phyloP scores from a whole-genome alignment of 2,113 vertebrate genomes.

The Alligator mississippiensis region DNA sequence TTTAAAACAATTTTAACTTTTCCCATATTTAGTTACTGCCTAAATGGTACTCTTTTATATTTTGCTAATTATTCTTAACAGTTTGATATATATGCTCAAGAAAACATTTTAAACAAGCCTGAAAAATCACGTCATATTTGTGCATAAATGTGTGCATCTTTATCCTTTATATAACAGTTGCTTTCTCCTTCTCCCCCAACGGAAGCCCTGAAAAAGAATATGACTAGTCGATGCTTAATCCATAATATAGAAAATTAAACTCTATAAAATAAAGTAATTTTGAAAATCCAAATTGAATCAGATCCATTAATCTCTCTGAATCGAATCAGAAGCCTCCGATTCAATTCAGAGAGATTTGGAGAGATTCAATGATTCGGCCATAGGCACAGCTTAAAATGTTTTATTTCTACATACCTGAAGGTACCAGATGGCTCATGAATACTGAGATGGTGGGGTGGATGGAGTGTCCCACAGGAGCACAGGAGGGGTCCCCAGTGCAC shows the following conservation, averaged over 20 bases:
- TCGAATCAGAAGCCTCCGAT: no score
- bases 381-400: no score
- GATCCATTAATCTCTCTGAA: no score
- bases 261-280: background rate
- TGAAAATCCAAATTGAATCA: background rate
- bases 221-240: background rate
- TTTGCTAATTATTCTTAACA: background rate
- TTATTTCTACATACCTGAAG: no score
- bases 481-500: no score
- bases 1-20: background rate
- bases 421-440: no score
- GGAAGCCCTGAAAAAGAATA: background rate
- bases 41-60: background rate
- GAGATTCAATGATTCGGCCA: no score
- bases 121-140: background rate
- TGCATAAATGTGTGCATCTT: background rate
- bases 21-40: background rate
- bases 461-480: no score
- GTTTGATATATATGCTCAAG: background rate
- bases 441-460: no score
- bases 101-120: rapidly evolving
- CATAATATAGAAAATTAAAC: background rate
- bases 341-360: no score
- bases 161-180: background rate
- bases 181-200: background rate